These are phyloP conservation scores for Malachius bipustulatus DNA, from an alignment of 2,888 invertebrate species.

Conservation along the genomic window DNA sequence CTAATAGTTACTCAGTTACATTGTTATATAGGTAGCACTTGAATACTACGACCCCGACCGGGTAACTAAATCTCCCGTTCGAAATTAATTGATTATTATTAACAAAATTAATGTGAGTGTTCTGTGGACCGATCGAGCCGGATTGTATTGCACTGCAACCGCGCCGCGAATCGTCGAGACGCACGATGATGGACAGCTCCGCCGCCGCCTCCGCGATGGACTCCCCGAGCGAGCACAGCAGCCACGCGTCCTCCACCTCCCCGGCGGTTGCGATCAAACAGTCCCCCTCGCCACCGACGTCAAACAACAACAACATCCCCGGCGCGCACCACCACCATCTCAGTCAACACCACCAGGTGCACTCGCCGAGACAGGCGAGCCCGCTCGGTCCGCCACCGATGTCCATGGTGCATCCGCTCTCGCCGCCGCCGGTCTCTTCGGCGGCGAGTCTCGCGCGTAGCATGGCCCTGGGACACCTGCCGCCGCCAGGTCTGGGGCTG, in stretches of 20 bases:
- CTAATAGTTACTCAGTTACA: too few relatives aligned
- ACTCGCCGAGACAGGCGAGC: constrained; percentile 37
- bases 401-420: constrained; percentile 49
- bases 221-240: constrained; percentile 46
- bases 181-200: constrained; percentile 39
- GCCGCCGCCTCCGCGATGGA: constrained; percentile 44
- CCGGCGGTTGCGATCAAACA: constrained; percentile 38
- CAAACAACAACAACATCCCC: constrained; percentile 29
- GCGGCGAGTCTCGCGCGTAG: constrained; percentile 52
- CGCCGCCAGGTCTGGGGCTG: constrained; percentile 46
- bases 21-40: too few relatives aligned
- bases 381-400: constrained; percentile 40
- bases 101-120: too few relatives aligned
- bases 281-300: constrained; percentile 38
- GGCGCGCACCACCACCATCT: constrained; percentile 28
- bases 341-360: constrained; percentile 32
- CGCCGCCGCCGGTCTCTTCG: constrained; percentile 52
- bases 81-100: too few relatives aligned
- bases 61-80: too few relatives aligned
- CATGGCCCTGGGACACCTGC: constrained; percentile 68
- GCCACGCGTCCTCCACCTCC: constrained; percentile 42
- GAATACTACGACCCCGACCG: too few relatives aligned
- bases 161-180: constrained; percentile 6
- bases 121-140: constrained; percentile 12
- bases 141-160: neutral